phyloP scores from a whole-genome alignment of 2,888 invertebrate species.

The Cantharis rustica region DNA sequence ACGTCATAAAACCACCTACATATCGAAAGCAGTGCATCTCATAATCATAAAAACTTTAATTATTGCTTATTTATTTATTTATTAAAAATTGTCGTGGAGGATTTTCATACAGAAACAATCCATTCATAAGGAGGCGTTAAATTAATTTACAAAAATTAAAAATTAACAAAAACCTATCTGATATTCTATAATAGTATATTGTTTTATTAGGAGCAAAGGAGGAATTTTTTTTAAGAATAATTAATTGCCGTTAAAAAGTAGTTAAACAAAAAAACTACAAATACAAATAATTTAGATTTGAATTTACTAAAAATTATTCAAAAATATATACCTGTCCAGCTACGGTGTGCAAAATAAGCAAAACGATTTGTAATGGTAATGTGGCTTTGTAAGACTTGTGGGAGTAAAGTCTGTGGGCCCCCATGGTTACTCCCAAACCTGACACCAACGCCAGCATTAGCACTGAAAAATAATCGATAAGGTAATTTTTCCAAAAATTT shows the following conservation, averaged over 20 bases:
- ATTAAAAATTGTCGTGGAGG: neutral
- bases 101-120: neutral
- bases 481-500: neutral
- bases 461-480: conserved; percentile 41
- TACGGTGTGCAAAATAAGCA: conserved; percentile 70
- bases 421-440: conserved; percentile 74
- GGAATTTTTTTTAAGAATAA: too few relatives aligned
- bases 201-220: too few relatives aligned
- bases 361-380: conserved; percentile 62
- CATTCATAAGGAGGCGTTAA: neutral
- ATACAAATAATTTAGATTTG: too few relatives aligned
- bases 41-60: neutral
- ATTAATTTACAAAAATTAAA: neutral
- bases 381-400: conserved; percentile 80
- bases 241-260: too few relatives aligned
- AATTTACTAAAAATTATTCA: neutral
- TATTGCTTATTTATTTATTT: neutral
- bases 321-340: conserved; percentile 73
- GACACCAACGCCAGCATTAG: conserved; percentile 43
- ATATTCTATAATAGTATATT: too few relatives aligned
- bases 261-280: too few relatives aligned
- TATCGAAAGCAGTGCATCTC: neutral
- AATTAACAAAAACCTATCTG: neutral
- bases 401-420: conserved; percentile 79
- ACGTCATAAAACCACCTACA: neutral